A percentile compares a stretch with the other conserved stretches of the same genome.
phyloP scores from a whole-genome alignment of 2,888 invertebrate species.

The Sycophila texana region DNA sequence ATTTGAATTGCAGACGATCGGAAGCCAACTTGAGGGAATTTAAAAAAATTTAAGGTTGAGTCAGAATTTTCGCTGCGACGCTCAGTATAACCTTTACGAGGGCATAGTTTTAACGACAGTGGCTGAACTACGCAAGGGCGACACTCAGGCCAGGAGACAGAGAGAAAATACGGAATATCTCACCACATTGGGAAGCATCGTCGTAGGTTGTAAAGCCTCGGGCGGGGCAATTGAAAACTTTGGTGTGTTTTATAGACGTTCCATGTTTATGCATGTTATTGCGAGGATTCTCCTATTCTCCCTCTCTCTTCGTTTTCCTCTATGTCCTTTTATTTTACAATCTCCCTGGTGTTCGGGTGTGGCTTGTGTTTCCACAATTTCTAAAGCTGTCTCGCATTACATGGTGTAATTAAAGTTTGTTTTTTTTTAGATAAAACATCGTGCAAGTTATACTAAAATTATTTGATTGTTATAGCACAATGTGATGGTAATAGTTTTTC shows the following conservation, averaged over 20 bases:
- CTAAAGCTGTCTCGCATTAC: neutral
- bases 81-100: conserved; percentile 29
- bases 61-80: conserved; percentile 31
- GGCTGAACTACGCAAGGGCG: conserved; percentile 5
- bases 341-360: neutral
- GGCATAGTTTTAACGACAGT: conserved; percentile 42
- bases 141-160: conserved; percentile 7
- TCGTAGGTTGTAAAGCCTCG: conserved; percentile 57
- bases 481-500: too few relatives aligned
- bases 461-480: too few relatives aligned
- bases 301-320: neutral
- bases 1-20: too few relatives aligned
- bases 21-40: too few relatives aligned
- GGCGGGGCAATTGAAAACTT: conserved; percentile 62
- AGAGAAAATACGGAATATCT: neutral
- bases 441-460: too few relatives aligned
- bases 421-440: too few relatives aligned
- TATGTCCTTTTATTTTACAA: neutral
- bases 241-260: conserved; percentile 58
- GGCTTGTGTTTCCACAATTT: neutral
- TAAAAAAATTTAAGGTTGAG: too few relatives aligned
- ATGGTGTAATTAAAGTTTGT: too few relatives aligned
- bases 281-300: conserved; percentile 4
- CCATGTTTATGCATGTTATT: conserved; percentile 26
- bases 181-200: conserved; percentile 22